Base-by-base conservation (phyloP, 2,888 invertebrate genomes). In the Phymatocera aterrima region DNA sequence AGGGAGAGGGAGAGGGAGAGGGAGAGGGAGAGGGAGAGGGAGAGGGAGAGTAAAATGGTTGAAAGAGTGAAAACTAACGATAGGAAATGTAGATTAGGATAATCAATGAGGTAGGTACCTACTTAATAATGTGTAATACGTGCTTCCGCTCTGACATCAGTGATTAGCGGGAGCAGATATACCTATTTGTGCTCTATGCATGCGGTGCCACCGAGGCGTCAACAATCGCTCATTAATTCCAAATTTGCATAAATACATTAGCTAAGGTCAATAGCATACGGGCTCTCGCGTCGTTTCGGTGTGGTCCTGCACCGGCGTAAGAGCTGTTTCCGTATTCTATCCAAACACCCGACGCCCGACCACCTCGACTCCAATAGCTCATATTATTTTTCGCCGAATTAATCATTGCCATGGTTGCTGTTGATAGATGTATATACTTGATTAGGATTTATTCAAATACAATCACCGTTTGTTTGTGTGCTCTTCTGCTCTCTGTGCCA, bases 231-330 rank as follows among this genome's bases (percentile, higher is more conserved):
- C 68, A n/a, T 68, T 60, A n/a, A n/a, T n/a, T 46, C 24, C 43
- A 68, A 24, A 64, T 77, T 75, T 51, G 48, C 68, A 70, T 78
- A 70, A 68, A 48, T 75, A 78, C 46, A 57, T 68, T 18, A 51
- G 15, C 51, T 74, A 78, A 78, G 78, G 78, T 77, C 79, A 79
- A 64, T 79, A 77, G 51, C 79, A 79, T 79, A 77, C 43, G 79
- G 79, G 79, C 79, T 12, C 54, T 24, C 21, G 31, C 31, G 28
- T 12, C 31, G 31, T 10, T 31, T n/a, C n/a, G n/a, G n/a, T 37
- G 24, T 68, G 68, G 68, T 68, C 68, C 68, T 46, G 68, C 46
- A n/a, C n/a, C n/a, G 68, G 68, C 68, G 68, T 68, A 68, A 68
- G 68, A 24, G 60, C 75, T 75, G 75, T 75, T 75, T 75, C 75